Percentiles rank a stretch among this genome's conserved stretches.
Evolutionary conservation across 2,888 invertebrate genomes (phyloP).

Genomic region (Cactoblastis cactorum): DNA sequence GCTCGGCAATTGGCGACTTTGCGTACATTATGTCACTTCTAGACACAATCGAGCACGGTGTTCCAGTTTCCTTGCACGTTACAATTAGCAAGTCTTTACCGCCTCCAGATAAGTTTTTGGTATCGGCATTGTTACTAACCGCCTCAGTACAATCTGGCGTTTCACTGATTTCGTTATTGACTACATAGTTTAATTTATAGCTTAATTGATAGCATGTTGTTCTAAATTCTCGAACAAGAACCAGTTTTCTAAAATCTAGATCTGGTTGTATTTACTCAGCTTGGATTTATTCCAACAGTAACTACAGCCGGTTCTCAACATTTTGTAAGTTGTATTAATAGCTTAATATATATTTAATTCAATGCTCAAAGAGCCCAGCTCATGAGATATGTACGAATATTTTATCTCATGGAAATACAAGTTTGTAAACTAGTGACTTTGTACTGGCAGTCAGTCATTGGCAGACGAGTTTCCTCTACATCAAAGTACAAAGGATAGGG

Average conservation of each 20-base stretch:
- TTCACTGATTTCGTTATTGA: constrained; percentile 32
- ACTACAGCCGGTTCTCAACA: background rate
- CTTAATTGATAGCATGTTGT: constrained; percentile 45
- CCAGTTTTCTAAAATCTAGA: constrained; percentile 48
- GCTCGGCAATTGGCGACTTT: constrained; percentile 46
- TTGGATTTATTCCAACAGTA: background rate
- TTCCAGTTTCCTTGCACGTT: constrained; percentile 44
- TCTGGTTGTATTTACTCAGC: constrained; percentile 26
- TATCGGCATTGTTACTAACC: constrained; percentile 7
- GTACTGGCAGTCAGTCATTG: no score
- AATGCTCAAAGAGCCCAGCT: background rate
- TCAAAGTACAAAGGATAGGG: constrained; percentile 26
- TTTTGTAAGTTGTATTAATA: background rate
- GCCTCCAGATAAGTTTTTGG: constrained; percentile 31
- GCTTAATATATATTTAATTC: background rate
- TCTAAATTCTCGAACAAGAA: constrained; percentile 44
- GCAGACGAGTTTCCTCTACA: background rate
- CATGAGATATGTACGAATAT: background rate
- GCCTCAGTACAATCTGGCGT: constrained; percentile 19
- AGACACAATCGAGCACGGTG: constrained; percentile 36
- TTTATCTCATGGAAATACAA: background rate
- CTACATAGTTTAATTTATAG: constrained; percentile 41
- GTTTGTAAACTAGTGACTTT: background rate
- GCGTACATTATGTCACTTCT: constrained; percentile 45
- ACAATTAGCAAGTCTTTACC: constrained; percentile 46